Evolutionary conservation across 2,888 invertebrate genomes (phyloP).

Genomic region (Coecobrya sp.): DNA sequence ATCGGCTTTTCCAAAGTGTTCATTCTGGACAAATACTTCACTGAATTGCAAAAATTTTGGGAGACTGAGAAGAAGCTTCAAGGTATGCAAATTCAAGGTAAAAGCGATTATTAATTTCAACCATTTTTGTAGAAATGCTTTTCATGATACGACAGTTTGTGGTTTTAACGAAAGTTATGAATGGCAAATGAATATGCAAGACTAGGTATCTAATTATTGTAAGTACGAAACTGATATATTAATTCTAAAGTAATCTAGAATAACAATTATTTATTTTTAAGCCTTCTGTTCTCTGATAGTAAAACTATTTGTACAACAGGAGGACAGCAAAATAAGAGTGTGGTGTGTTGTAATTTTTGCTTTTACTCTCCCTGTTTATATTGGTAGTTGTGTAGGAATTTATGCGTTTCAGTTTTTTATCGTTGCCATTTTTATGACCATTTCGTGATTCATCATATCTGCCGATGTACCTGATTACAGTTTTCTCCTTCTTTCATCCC

Average conservation of each 20-base stretch:
- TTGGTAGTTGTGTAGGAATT: neutral
- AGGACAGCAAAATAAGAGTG: no score
- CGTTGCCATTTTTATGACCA: slow-evolving; percentile 66
- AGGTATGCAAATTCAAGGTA: slow-evolving; percentile 90
- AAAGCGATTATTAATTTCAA: slow-evolving; percentile 24
- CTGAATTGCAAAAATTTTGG: slow-evolving; percentile 98
- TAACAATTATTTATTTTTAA: no score
- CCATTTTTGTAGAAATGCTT: neutral
- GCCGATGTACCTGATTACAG: slow-evolving; percentile 54
- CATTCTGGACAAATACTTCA: slow-evolving; percentile 99
- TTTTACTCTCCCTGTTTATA: no score
- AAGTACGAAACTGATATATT: no score
- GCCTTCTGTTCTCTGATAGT: no score
- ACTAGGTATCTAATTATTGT: no score
- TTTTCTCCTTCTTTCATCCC: slow-evolving; percentile 69
- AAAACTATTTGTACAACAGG: no score
- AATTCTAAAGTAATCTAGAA: no score
- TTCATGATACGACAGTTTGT: no score
- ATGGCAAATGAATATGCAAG: no score
- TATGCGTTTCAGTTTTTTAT: slow-evolving; percentile 18
- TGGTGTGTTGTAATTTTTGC: no score
- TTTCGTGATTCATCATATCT: slow-evolving; percentile 67
- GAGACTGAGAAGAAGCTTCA: slow-evolving; percentile 98
- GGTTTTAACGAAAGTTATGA: no score
- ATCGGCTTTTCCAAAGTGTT: slow-evolving; percentile 98